Evolutionary conservation across 2,113 vertebrate genomes (phyloP).

Genomic region (Salvelinus fontinalis): DNA sequence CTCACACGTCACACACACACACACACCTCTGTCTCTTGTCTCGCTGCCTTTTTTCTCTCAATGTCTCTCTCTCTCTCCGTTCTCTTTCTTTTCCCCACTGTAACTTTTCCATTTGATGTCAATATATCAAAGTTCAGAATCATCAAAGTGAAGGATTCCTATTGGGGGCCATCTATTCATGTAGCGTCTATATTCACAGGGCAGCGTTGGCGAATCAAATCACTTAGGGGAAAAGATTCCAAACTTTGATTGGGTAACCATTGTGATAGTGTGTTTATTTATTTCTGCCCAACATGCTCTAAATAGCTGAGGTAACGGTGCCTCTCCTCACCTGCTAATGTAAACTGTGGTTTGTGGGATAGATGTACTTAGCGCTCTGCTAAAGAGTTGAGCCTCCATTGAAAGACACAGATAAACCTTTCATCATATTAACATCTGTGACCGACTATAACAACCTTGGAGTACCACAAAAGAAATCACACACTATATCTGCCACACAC

Average conservation of each 20-base stretch:
- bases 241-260: slow-evolving; percentile 27
- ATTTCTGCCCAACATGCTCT: neutral
- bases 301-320: neutral
- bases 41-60: slow-evolving; percentile 5
- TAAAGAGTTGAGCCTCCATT: neutral
- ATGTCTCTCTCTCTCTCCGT: slow-evolving; percentile 57
- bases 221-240: slow-evolving; percentile 51
- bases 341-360: neutral
- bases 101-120: slow-evolving; percentile 86
- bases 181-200: slow-evolving; percentile 77
- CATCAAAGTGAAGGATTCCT: slow-evolving; percentile 96
- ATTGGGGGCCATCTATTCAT: slow-evolving; percentile 80
- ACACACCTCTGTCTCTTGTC: slow-evolving; percentile 14
- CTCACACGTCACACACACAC: slow-evolving; percentile 22
- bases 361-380: neutral
- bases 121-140: slow-evolving; percentile 95
- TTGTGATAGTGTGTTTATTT: slow-evolving; percentile 1
- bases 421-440: neutral
- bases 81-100: slow-evolving; percentile 57
- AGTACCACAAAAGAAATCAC: neutral
- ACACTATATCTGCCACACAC: neutral
- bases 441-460: neutral
- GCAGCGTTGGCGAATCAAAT: too few species aligned
- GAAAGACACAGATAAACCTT: neutral
- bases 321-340: neutral